Conservation (phyloP, 2,888 invertebrate species). For the Dryococelus australis region DNA sequence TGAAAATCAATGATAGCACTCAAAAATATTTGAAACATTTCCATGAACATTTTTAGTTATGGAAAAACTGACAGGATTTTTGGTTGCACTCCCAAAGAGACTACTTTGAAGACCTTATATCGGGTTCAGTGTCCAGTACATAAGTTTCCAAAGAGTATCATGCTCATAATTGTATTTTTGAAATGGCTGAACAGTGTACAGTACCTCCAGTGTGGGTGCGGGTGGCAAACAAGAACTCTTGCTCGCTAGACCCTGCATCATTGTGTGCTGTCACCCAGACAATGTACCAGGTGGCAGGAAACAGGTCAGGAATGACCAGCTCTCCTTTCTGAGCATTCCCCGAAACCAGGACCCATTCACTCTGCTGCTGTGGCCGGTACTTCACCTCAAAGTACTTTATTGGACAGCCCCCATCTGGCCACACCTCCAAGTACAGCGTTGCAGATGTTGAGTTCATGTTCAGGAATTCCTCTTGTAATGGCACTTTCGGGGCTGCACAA, state of each 20-base stretch:
- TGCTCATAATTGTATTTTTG: no score
- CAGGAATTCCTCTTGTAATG: constrained; percentile 77
- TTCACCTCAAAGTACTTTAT: constrained; percentile 81
- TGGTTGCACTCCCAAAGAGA: no score
- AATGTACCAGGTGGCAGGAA: constrained; percentile 74
- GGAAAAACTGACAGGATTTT: no score
- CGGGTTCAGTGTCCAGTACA: no score
- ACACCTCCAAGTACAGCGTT: constrained; percentile 78
- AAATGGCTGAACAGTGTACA: constrained; percentile 44
- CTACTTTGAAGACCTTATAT: no score
- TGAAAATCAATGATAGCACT: no score
- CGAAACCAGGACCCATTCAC: constrained; percentile 64
- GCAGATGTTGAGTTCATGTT: constrained; percentile 81
- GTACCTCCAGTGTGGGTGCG: constrained; percentile 73
- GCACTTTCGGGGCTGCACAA: constrained; percentile 69
- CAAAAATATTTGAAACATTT: no score
- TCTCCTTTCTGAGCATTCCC: constrained; percentile 62
- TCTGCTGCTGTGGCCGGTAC: constrained; percentile 60
- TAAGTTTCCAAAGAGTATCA: no score
- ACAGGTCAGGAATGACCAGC: constrained; percentile 68
- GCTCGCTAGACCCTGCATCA: constrained; percentile 74
- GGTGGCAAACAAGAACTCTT: constrained; percentile 76
- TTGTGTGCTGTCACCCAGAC: constrained; percentile 74
- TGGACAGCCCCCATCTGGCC: constrained; percentile 88
- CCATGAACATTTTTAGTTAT: no score